These are phyloP conservation scores for Actinostola sp. DNA, from an alignment of 92 coral and sea anemone genomes.

Conservation along the genomic window DNA sequence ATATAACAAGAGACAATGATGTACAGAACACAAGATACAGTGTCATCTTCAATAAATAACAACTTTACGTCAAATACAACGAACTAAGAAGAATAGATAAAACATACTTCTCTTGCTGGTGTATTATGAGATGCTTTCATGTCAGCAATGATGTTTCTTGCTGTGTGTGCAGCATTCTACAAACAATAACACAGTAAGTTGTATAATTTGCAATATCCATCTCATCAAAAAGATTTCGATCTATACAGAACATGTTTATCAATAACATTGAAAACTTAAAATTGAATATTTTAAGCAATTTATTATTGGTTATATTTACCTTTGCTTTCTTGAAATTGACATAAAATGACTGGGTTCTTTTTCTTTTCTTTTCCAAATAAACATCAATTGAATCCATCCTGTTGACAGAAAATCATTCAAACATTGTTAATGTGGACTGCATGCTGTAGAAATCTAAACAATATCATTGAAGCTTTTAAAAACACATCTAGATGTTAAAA, in stretches of 20 bases:
- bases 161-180: constrained; percentile 24
- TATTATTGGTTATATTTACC: constrained; percentile 36
- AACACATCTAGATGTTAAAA: no score
- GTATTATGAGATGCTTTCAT: constrained; percentile 41
- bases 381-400: constrained; percentile 99
- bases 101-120: constrained; percentile 40
- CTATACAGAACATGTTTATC: no score
- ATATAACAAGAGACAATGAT: no score
- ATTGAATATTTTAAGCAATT: no score
- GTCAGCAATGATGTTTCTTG: constrained; percentile 29
- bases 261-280: no score
- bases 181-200: neutral
- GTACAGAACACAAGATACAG: no score
- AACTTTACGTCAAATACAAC: no score
- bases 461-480: no score
- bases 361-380: constrained; percentile 86
- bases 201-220: neutral
- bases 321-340: constrained; percentile 76
- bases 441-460: no score
- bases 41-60: no score
- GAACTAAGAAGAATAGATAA: no score
- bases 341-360: constrained; percentile 73
- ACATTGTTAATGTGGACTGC: neutral
- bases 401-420: neutral
- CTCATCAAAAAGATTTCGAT: neutral